Evolutionary conservation across 2,888 invertebrate species (phyloP), one percentile per base, ranked within the genome.

Genomic region (Cephonodes hylas): DNA sequence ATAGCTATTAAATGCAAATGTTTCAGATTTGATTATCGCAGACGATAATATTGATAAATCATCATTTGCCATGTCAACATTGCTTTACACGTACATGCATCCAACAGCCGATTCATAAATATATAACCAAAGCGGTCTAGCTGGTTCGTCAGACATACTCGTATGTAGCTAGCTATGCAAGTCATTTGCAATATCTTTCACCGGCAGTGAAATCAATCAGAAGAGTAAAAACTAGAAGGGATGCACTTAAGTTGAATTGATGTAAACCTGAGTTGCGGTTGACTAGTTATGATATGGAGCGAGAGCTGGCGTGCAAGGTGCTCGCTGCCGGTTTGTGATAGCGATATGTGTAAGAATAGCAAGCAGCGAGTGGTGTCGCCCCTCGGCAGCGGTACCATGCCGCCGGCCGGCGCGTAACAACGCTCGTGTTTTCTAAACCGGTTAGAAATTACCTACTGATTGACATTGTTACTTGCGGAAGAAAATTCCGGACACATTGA

Each of bases 381-480:
- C 68, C 65, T 60, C 64, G n/a, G 59, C 69, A 63, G 66, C 62
- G 64, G 46, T 25, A 3, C 65, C 63, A 66, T 64, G 63, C 68
- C 67, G 66, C 58, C 64, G 61, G 64, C 68, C 65, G 71, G 70
- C 73, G 75, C 72, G 73, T 72, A 74, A 72, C 71, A 73, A 71
- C 74, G 81, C 78, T 85, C 83, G 85, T 82, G 85, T 91, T 91
- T 91, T 91, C 92, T 91, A 91, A 90, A 92, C 92, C 91, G 88
- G 91, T 91, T 92, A 92, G 91, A 92, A 91, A 92, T 89, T 91
- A 87, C 89, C 89, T 80, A 91, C 80, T 91, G 90, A 90, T 91
- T 89, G 91, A 90, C 88, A 89, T 91, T 84, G 85, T 83, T 82
- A 85, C 83, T 86, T 82, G 85, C 86, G 88, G 89, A 89, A 90